Conservation (phyloP, 2,888 invertebrate species). For the Chloroclystis v-ata region DNA sequence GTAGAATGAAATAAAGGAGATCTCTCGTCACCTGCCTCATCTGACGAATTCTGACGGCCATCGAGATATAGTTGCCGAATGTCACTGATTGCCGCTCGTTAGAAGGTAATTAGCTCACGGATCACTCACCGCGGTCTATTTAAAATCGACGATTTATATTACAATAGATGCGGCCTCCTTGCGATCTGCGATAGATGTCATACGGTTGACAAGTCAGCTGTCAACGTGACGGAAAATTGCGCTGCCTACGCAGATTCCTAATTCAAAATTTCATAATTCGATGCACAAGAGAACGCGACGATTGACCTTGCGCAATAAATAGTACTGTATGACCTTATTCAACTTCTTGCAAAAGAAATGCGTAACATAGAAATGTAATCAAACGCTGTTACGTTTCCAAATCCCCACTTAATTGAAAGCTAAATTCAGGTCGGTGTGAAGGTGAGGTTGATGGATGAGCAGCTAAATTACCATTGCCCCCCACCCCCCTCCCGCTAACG, state of each 20-base stretch:
- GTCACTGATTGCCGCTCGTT: constrained; percentile 71
- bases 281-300: too few relatives aligned
- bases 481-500: constrained; percentile 47
- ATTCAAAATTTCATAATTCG: constrained; percentile 9
- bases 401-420: constrained; percentile 55
- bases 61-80: constrained; percentile 61
- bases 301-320: too few relatives aligned
- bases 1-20: constrained; percentile 69
- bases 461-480: constrained; percentile 57
- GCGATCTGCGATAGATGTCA: constrained; percentile 33
- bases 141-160: constrained; percentile 36
- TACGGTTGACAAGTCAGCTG: constrained; percentile 22
- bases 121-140: constrained; percentile 70
- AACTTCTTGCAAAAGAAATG: constrained; percentile 1
- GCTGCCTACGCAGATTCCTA: constrained; percentile 23
- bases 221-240: constrained; percentile 25
- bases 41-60: constrained; percentile 49
- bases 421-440: constrained; percentile 58
- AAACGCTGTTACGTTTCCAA: constrained; percentile 27
- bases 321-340: not conserved
- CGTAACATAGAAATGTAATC: constrained; percentile 2
- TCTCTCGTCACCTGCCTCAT: constrained; percentile 58
- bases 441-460: constrained; percentile 67
- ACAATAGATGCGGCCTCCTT: constrained; percentile 35
- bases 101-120: constrained; percentile 73